Percentiles rank a stretch among this genome's conserved stretches.
Evolutionary conservation across 2,113 vertebrate genomes (phyloP).

Genomic region (Phyllostomus discolor): DNA sequence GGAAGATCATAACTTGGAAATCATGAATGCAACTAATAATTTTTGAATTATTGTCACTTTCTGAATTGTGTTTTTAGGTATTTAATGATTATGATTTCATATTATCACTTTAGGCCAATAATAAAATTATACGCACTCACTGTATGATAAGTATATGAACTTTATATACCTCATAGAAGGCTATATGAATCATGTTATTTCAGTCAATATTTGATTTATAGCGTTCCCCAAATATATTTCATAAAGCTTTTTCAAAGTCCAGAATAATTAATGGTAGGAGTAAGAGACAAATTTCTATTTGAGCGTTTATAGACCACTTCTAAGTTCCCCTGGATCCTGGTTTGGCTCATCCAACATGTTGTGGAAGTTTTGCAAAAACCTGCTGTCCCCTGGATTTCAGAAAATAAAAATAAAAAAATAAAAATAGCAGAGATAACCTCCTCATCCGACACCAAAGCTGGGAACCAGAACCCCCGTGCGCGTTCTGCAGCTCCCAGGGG

Average conservation of each 20-base stretch:
- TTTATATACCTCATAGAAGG: background rate
- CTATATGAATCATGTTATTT: background rate
- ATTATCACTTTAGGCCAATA: background rate
- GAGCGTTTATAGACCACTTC: background rate
- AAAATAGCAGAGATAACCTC: background rate
- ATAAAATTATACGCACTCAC: background rate
- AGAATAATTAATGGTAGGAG: background rate
- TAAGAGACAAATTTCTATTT: background rate
- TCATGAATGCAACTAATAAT: background rate
- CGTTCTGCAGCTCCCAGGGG: background rate
- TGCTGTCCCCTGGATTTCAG: background rate
- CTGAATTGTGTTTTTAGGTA: background rate
- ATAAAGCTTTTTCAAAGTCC: background rate
- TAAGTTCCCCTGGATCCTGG: background rate
- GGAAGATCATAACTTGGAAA: background rate
- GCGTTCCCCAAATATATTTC: background rate
- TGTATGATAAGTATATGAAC: background rate
- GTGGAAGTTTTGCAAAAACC: background rate
- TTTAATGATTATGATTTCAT: background rate
- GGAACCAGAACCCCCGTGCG: no score
- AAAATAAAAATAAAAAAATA: background rate
- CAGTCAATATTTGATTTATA: background rate
- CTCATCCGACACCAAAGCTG: background rate
- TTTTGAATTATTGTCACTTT: background rate
- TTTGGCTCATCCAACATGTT: background rate